Evolutionary conservation across 1,140 invertebrate genomes (phyloP).

Genomic region (Brachionus paranguensis): DNA sequence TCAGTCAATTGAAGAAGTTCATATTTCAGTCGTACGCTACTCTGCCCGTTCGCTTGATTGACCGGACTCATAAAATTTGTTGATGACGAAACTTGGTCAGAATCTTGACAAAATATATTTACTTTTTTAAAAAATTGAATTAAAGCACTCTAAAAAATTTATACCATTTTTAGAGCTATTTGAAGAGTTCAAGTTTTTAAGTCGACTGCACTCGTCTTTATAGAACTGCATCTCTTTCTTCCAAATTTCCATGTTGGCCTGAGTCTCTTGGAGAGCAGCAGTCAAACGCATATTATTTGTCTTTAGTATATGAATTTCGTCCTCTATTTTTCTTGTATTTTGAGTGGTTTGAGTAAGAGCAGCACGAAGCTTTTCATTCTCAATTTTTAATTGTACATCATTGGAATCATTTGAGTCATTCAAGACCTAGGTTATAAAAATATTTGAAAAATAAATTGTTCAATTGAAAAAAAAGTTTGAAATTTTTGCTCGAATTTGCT

Average conservation of each 20-base stretch:
- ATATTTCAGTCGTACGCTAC: background rate
- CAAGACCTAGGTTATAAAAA: slow-evolving; percentile 40
- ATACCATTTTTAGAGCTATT: slow-evolving; percentile 41
- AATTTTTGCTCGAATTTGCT: background rate
- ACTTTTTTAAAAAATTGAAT: too few relatives aligned
- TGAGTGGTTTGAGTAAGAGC: slow-evolving; percentile 67
- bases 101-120: background rate
- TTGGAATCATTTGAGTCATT: slow-evolving; percentile 3
- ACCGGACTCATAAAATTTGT: background rate
- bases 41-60: background rate
- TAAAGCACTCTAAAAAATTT: too few relatives aligned
- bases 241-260: slow-evolving; percentile 96
- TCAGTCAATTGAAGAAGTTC: background rate
- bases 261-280: slow-evolving; percentile 89
- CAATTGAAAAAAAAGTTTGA: background rate
- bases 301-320: slow-evolving; percentile 88
- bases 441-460: background rate
- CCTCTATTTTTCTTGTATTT: slow-evolving; percentile 96
- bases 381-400: slow-evolving; percentile 6
- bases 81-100: slow-evolving; percentile 12
- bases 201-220: slow-evolving; percentile 85
- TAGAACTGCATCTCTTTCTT: slow-evolving; percentile 89
- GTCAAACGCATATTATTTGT: slow-evolving; percentile 90
- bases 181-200: slow-evolving; percentile 63
- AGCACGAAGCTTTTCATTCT: slow-evolving; percentile 27